A percentile compares a stretch with the other conserved stretches of the same genome.
These are phyloP conservation scores for Mactra quadrangularis DNA, from an alignment of 1,140 invertebrate species.

Conservation along the genomic window DNA sequence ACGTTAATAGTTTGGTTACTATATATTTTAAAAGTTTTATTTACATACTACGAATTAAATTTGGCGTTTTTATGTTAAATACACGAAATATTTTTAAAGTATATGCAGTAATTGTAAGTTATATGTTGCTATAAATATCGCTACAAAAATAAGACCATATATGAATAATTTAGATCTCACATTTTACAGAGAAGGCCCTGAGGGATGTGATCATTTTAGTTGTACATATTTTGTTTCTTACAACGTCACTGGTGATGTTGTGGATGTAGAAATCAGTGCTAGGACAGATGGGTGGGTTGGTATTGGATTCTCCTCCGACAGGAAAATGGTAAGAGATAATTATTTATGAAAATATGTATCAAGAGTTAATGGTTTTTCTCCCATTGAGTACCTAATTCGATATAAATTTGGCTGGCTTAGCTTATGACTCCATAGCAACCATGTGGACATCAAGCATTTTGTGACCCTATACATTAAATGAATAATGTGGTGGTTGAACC, in stretches of 20 bases:
- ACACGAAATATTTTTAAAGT: too few relatives aligned
- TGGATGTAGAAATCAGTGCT: constrained; percentile 68
- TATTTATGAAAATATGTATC: not conserved
- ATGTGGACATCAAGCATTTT: too few relatives aligned
- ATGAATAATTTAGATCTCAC: too few relatives aligned
- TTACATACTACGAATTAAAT: too few relatives aligned
- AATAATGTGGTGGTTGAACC: too few relatives aligned
- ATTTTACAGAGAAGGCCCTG: constrained; percentile 64
- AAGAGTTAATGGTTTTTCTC: not conserved
- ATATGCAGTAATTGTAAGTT: too few relatives aligned
- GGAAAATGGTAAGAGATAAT: constrained; percentile 67
- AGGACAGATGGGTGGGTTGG: constrained; percentile 70
- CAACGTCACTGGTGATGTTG: constrained; percentile 27
- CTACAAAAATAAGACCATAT: too few relatives aligned
- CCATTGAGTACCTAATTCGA: not conserved
- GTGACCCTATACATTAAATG: too few relatives aligned
- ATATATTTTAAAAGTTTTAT: too few relatives aligned
- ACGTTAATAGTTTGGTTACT: too few relatives aligned
- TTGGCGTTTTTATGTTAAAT: too few relatives aligned
- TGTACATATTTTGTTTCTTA: constrained; percentile 69
- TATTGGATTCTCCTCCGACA: constrained; percentile 70
- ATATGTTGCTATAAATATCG: too few relatives aligned
- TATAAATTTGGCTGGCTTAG: not conserved
- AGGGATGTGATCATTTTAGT: constrained; percentile 59
- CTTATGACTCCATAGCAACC: not conserved